A percentile compares a stretch with the other conserved stretches of the same genome.
These are phyloP conservation scores for Anoncus sp. DNA, from an alignment of 2,888 invertebrate species.

Conservation along the genomic window DNA sequence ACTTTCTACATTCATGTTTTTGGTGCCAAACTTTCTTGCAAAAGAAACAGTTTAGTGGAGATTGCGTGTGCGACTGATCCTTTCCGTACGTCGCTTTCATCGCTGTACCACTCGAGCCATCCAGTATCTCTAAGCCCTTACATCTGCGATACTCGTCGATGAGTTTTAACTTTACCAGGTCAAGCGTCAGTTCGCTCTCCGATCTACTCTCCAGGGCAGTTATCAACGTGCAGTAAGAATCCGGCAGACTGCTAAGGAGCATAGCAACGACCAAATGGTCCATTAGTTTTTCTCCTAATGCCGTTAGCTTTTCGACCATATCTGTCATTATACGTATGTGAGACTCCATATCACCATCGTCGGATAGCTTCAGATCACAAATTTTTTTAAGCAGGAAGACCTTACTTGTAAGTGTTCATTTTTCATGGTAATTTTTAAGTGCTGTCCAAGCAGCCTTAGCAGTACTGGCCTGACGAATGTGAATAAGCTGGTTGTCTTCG, in stretches of 20 bases:
- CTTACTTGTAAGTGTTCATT: slow-evolving; percentile 58
- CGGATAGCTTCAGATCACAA: slow-evolving; percentile 49
- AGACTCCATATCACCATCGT: slow-evolving; percentile 59
- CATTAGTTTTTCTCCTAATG: slow-evolving; percentile 60
- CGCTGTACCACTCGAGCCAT: slow-evolving; percentile 27
- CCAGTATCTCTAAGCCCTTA: slow-evolving; percentile 17
- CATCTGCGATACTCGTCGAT: slow-evolving; percentile 67
- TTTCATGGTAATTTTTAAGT: slow-evolving; percentile 60
- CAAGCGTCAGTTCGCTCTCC: slow-evolving; percentile 61
- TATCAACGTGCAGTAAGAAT: slow-evolving; percentile 66
- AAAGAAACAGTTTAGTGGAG: slow-evolving; percentile 48
- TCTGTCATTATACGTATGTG: slow-evolving; percentile 64
- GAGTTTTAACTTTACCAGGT: slow-evolving; percentile 62
- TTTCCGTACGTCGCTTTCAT: slow-evolving; percentile 17
- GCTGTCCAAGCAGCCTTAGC: slow-evolving; percentile 48
- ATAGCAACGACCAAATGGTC: slow-evolving; percentile 64
- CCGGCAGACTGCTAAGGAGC: slow-evolving; percentile 67
- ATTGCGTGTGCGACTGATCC: not conserved
- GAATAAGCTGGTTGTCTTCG: too few species aligned
- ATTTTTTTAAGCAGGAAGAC: slow-evolving; percentile 54
- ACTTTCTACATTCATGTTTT: slow-evolving; percentile 54
- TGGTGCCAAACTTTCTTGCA: slow-evolving; percentile 56
- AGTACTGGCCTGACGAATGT: too few species aligned
- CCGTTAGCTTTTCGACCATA: slow-evolving; percentile 58
- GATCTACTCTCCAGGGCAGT: slow-evolving; percentile 67